These are phyloP conservation scores for Telmatherina bonti DNA, from an alignment of 2,797 vertebrate genomes.

Conservation along the genomic window DNA sequence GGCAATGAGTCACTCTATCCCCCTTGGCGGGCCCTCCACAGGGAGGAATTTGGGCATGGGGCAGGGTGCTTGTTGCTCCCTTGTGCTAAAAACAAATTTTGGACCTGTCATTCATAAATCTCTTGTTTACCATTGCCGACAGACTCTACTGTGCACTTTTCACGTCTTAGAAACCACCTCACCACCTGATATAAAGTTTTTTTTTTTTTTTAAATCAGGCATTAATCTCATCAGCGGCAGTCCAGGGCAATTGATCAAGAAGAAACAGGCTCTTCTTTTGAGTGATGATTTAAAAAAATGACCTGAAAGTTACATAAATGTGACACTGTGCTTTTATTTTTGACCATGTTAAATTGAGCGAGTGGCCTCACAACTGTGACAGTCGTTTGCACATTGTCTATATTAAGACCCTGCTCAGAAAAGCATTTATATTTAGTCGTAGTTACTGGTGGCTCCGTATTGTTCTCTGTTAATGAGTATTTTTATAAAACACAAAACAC, in stretches of 20 bases:
- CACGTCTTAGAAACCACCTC: constrained; percentile 49
- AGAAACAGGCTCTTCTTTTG: constrained; percentile 23
- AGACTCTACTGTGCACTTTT: constrained; percentile 57
- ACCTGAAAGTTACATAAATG: constrained; percentile 76
- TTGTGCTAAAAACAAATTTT: constrained; percentile 81
- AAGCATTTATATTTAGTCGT: constrained; percentile 82
- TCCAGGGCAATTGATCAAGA: constrained; percentile 23
- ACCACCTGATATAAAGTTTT: constrained; percentile 20
- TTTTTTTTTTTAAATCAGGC: constrained; percentile 23
- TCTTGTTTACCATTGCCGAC: constrained; percentile 75
- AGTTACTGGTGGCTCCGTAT: constrained; percentile 80
- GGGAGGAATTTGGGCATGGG: constrained; percentile 77
- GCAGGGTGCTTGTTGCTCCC: constrained; percentile 72
- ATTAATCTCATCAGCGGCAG: constrained; percentile 1
- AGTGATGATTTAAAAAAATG: constrained; percentile 46
- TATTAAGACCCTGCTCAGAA: constrained; percentile 84
- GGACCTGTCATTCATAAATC: constrained; percentile 83
- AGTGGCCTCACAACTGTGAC: constrained; percentile 79
- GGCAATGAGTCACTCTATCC: constrained; percentile 77
- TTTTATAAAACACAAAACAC: constrained; percentile 66
- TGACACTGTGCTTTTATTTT: constrained; percentile 78
- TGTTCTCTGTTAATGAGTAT: constrained; percentile 68
- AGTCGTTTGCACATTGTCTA: constrained; percentile 82
- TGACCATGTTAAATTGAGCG: constrained; percentile 79
- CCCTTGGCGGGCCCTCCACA: constrained; percentile 64